A percentile compares a stretch with the other conserved stretches of the same genome.
These are phyloP conservation scores for Leucozona laternaria DNA, from an alignment of 2,888 invertebrate species.

Conservation along the genomic window DNA sequence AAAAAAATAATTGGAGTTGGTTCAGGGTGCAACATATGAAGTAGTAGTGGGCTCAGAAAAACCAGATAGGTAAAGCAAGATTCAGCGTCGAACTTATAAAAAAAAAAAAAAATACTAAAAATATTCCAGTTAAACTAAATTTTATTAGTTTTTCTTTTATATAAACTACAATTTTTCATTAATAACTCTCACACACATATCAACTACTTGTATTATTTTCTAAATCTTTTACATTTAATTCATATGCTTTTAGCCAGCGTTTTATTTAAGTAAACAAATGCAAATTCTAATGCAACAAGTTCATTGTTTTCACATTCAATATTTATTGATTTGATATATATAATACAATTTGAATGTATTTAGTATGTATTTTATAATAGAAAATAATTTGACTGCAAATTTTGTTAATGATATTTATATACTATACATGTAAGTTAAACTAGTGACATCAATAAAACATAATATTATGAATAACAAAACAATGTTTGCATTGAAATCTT, in stretches of 20 bases:
- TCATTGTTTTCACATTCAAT: conserved; percentile 37
- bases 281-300: conserved; percentile 43
- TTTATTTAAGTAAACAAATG: conserved; percentile 33
- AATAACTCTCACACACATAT: conserved; percentile 60
- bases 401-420: conserved; percentile 56
- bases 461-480: conserved; percentile 22
- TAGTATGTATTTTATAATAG: conserved; percentile 19
- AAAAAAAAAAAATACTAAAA: background rate
- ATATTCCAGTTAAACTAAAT: conserved; percentile 17
- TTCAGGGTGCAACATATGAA: no score
- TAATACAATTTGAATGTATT: conserved; percentile 34
- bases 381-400: conserved; percentile 64
- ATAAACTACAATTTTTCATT: conserved; percentile 60
- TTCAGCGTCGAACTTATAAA: no score
- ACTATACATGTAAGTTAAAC: conserved; percentile 39
- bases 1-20: no score
- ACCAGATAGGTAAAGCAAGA: no score
- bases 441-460: conserved; percentile 54
- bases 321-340: background rate
- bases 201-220: conserved; percentile 46
- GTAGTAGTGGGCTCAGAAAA: no score
- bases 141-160: conserved; percentile 61
- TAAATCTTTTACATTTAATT: conserved; percentile 33
- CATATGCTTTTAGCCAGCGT: conserved; percentile 24
- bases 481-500: conserved; percentile 25